Percentiles rank a stretch among this genome's conserved stretches.
Evolutionary conservation across 2,113 vertebrate genomes (phyloP).

Genomic region (Chitala chitala): DNA sequence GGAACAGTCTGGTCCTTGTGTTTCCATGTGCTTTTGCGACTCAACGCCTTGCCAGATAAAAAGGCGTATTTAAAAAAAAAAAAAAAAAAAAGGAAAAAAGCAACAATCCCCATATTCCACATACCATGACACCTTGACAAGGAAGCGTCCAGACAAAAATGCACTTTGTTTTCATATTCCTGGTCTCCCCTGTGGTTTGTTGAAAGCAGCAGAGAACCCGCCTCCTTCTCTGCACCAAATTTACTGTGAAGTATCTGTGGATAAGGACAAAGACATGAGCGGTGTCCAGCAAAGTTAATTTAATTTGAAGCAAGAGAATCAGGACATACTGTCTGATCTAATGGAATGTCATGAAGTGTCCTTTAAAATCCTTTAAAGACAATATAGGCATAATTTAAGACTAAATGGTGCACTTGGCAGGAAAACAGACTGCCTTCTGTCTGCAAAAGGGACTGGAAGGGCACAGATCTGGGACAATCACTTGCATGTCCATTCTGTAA

Average conservation of each 20-base stretch:
- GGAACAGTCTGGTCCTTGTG: conserved; percentile 2
- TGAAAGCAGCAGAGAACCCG: conserved; percentile 15
- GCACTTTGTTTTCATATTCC: neutral
- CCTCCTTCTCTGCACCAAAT: neutral
- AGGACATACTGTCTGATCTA: too few species aligned
- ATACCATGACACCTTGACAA: neutral
- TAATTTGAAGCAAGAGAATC: neutral
- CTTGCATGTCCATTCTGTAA: too few species aligned
- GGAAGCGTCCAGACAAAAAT: neutral
- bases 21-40: neutral
- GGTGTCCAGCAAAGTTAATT: neutral
- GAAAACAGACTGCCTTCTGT: too few species aligned
- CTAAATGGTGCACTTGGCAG: too few species aligned
- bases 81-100: neutral
- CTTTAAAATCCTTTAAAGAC: too few species aligned
- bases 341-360: too few species aligned
- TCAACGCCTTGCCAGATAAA: neutral
- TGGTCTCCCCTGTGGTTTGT: neutral
- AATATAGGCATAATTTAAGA: too few species aligned
- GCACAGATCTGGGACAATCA: too few species aligned
- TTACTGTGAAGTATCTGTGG: neutral
- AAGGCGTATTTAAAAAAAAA: too few species aligned
- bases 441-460: too few species aligned
- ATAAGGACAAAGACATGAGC: neutral
- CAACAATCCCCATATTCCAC: neutral